A percentile compares a stretch with the other conserved stretches of the same genome.
These are phyloP conservation scores for Vombatus ursinus DNA, from an alignment of 2,113 vertebrate genomes.

Conservation along the genomic window DNA sequence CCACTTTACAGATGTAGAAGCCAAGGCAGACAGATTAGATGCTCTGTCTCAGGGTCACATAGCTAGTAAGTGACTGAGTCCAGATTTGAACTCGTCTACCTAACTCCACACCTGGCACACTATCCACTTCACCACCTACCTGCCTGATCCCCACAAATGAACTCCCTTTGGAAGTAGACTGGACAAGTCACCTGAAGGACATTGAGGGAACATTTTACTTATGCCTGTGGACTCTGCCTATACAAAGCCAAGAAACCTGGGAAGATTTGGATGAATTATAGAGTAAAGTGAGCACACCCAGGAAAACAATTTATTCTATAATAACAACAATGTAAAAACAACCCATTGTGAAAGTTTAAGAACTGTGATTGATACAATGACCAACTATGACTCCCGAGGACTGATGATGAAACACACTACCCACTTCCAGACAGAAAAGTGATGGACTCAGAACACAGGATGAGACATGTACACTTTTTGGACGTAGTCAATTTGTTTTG, in stretches of 20 bases:
- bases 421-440: background rate
- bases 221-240: background rate
- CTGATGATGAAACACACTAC: background rate
- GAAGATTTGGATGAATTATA: background rate
- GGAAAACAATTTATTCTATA: background rate
- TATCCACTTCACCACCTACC: background rate
- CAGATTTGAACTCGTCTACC: background rate
- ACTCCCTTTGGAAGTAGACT: background rate
- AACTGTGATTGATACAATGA: background rate
- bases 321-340: background rate
- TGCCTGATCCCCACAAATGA: background rate
- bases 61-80: too few relatives aligned
- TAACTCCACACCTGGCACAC: background rate
- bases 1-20: background rate
- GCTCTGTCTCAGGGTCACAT: too few relatives aligned
- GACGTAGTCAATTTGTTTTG: background rate
- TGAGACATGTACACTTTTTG: background rate
- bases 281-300: background rate
- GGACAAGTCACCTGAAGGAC: background rate
- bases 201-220: background rate
- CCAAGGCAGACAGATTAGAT: background rate
- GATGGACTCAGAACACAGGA: background rate
- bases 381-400: background rate
- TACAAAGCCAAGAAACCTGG: background rate
- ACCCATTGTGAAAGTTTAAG: background rate